A percentile compares a stretch with the other conserved stretches of the same genome.
phyloP scores from a whole-genome alignment of 1,140 invertebrate species.

The Rhopalosiphum padi region DNA sequence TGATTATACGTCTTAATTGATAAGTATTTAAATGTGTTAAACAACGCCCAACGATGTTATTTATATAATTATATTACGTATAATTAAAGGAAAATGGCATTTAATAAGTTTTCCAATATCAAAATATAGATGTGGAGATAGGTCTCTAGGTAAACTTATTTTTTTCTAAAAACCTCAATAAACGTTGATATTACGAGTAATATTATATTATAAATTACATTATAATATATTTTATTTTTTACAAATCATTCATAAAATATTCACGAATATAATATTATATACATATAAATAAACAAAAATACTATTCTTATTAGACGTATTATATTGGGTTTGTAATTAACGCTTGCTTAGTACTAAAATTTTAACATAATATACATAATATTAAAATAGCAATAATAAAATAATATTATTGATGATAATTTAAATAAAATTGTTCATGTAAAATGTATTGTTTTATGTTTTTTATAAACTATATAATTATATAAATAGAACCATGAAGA shows the following conservation, averaged over 20 bases:
- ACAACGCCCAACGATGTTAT: no score
- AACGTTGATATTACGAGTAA: background rate
- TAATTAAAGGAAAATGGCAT: no score
- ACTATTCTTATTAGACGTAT: background rate
- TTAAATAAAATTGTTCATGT: background rate
- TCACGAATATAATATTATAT: background rate
- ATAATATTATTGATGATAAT: background rate
- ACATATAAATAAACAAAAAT: slow-evolving; percentile 11
- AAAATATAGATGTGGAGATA: background rate
- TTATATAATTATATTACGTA: no score
- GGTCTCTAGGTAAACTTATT: background rate
- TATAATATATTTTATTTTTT: background rate
- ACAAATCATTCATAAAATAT: background rate
- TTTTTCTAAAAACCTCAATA: background rate
- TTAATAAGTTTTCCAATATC: background rate
- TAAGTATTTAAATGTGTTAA: no score
- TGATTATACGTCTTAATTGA: no score
- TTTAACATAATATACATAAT: background rate
- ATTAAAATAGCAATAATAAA: background rate
- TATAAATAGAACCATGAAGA: background rate
- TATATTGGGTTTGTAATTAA: background rate
- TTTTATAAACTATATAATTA: background rate
- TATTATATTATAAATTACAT: background rate
- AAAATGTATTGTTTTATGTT: background rate
- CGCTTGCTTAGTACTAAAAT: background rate